Conservation (phyloP, 64 coral and sea anemone genomes). For the Astreopora myriophthalma region DNA sequence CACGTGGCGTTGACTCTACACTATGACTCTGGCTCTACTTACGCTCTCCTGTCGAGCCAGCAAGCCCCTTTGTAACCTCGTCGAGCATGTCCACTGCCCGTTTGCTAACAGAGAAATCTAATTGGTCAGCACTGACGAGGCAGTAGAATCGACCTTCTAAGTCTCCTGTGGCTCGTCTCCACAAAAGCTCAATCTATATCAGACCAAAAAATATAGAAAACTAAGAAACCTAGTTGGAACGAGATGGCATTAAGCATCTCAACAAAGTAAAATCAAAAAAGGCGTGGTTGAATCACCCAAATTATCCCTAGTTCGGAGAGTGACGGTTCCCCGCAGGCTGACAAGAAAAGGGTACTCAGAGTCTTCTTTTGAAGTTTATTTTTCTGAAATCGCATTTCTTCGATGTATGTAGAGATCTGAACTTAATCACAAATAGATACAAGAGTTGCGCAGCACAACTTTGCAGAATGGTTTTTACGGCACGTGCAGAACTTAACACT, state of each 20-base stretch:
- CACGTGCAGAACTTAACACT: no score
- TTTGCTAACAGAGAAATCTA: constrained; percentile 86
- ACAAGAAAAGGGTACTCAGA: no score
- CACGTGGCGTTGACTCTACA: neutral
- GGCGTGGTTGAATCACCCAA: no score
- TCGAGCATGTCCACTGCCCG: constrained; percentile 62
- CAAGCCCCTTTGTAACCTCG: constrained; percentile 50
- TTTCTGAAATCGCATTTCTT: no score
- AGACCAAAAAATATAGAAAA: neutral
- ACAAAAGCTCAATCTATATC: constrained; percentile 78
- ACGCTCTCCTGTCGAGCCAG: constrained; percentile 27
- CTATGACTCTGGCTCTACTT: neutral
- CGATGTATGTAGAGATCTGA: no score
- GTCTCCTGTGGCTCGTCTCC: constrained; percentile 82
- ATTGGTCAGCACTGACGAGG: constrained; percentile 78
- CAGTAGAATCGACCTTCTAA: constrained; percentile 72
- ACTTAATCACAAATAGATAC: no score
- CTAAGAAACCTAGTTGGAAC: neutral
- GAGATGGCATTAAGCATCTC: neutral
- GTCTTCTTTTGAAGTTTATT: no score
- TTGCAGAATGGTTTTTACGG: no score
- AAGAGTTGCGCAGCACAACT: no score
- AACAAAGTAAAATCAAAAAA: neutral
- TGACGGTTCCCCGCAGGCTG: no score
- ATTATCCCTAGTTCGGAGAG: no score